These are phyloP conservation scores for Conus betulinus DNA, from an alignment of 1,140 invertebrate genomes.

Conservation along the genomic window DNA sequence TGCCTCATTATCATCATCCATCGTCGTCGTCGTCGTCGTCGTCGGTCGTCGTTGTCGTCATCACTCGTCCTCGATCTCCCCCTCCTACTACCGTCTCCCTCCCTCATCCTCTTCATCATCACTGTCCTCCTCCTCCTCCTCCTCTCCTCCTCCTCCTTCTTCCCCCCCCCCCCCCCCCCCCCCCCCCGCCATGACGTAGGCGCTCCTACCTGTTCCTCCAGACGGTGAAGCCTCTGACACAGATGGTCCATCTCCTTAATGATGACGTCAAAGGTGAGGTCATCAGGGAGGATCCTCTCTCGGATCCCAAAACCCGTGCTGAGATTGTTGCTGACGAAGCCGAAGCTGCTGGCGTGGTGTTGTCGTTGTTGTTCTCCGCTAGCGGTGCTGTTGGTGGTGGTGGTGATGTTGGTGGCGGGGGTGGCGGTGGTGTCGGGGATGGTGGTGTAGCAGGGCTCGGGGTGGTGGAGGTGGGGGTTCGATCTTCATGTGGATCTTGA, in stretches of 20 bases:
- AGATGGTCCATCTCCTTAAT: constrained; percentile 27
- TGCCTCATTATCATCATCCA: too few relatives aligned
- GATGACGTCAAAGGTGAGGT: constrained; percentile 34
- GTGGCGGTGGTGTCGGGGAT: not conserved
- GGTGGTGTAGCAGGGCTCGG: too few relatives aligned
- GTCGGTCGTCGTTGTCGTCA: too few relatives aligned
- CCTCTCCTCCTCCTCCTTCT: not conserved
- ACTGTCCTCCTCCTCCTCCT: not conserved
- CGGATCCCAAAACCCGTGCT: not conserved
- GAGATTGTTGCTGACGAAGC: too few relatives aligned
- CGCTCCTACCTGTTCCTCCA: constrained; percentile 20
- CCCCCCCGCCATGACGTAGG: not conserved
- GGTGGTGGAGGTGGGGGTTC: constrained; percentile 12
- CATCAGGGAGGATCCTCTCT: constrained; percentile 24
- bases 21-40: too few relatives aligned
- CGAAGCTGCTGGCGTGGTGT: too few relatives aligned
- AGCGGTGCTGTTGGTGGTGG: not conserved
- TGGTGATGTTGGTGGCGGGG: not conserved
- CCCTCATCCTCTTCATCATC: too few relatives aligned
- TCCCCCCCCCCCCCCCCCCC: not conserved
- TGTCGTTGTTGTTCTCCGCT: not conserved
- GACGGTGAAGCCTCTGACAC: not conserved
- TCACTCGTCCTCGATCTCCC: too few relatives aligned
- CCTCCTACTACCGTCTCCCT: too few relatives aligned
- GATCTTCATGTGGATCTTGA: constrained; percentile 37